Base-by-base conservation (phyloP, 2,113 vertebrate genomes). In the Dipodomys merriami region DNA sequence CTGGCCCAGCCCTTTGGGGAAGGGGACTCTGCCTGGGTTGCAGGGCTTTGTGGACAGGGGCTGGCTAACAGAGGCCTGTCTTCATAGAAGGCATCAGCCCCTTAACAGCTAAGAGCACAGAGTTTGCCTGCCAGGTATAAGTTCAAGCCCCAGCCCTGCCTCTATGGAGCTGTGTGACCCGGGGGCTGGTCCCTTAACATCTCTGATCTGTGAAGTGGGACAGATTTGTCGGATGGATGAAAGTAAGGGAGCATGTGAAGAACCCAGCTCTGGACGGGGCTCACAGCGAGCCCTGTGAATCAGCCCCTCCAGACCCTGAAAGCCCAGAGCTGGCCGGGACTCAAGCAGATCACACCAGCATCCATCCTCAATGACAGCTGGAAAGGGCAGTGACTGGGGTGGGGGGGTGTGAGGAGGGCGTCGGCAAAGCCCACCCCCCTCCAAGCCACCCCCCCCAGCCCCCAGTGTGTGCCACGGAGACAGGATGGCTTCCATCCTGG, bases 151-250 rank as follows among this genome's bases (percentile, higher is more conserved):
- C 30, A 67, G 6, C 29, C 88, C 27, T 72, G 79, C 57, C 64
- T 68, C 49, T 80, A 35, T 44, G 20, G 27, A 73, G 62, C 93
- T 90, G 29, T 78, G 86, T 93, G 94, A 64, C 68, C 27, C 67
- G 72, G 57, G 79, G 10, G 39, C 35, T 82, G 68, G 60, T 78
- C 39, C 23, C 30, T 12, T 49, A 12, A 35, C 7, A 6, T 78
- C 88, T 83, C 74, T 30, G 62, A 53, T 68, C 46, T 80, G 30
- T 76, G 62, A 92, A 44, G 35, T 64, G 23, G 23, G 35, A 15
- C 39, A 57, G 39, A 33, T n/a, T 46, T 1, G 7, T 69, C 25
- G 49, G 4, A 23, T 35, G 49, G 62, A 27, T 57, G 60, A 10
- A 53, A 67, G 72, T 1, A 11, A 35, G 53, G 8, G 7, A 6